Conservation (phyloP, 2,888 invertebrate genomes). For the Lasioglossum villosulum region DNA sequence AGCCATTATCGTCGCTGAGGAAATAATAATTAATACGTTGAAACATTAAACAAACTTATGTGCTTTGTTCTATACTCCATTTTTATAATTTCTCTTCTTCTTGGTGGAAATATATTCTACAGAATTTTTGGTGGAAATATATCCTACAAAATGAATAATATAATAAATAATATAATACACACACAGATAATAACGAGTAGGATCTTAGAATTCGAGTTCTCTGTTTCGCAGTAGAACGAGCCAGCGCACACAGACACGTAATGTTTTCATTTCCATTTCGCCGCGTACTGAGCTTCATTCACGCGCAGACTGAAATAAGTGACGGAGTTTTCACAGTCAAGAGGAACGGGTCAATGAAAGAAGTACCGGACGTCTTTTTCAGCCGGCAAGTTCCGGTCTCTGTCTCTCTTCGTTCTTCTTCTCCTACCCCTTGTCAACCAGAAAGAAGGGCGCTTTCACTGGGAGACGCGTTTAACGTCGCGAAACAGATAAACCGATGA, state of each 20-base stretch:
- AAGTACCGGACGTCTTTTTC: slow-evolving; percentile 59
- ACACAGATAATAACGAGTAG: not conserved
- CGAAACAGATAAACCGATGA: slow-evolving; percentile 58
- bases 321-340: slow-evolving; percentile 47
- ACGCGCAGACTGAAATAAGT: slow-evolving; percentile 26
- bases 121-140: no score
- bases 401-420: not conserved
- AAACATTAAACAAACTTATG: no score
- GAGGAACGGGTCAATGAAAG: slow-evolving; percentile 57
- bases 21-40: not conserved
- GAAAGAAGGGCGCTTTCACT: slow-evolving; percentile 41
- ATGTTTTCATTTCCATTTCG: slow-evolving; percentile 51
- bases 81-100: no score
- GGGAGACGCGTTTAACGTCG: slow-evolving; percentile 49
- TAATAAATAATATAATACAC: not conserved
- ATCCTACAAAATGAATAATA: no score
- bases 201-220: not conserved
- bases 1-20: not conserved
- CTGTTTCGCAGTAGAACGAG: not conserved
- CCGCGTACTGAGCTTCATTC: slow-evolving; percentile 32
- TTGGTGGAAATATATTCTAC: no score
- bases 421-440: not conserved
- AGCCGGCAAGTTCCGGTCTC: slow-evolving; percentile 32
- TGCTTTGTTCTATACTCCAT: no score
- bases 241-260: not conserved